Percentiles rank a stretch among this genome's conserved stretches.
These are phyloP conservation scores for Sceloporus tristichus DNA, from an alignment of 2,113 vertebrate species.

Conservation along the genomic window DNA sequence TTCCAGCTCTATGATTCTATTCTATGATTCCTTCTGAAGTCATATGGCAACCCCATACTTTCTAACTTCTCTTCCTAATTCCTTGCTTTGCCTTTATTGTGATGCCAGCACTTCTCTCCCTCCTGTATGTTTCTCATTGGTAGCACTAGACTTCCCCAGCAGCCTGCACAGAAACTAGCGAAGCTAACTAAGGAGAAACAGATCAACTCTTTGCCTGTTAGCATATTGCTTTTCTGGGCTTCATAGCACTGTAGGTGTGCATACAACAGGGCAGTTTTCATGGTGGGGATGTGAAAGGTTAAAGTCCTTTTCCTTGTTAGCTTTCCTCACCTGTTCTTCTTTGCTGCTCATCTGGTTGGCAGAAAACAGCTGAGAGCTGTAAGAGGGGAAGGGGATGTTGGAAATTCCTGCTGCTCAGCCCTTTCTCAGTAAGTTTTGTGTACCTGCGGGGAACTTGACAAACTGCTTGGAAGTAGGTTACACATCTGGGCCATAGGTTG, in stretches of 20 bases:
- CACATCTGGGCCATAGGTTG: no score
- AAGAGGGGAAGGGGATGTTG: no score
- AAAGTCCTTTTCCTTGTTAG: no score
- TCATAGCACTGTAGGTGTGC: not conserved
- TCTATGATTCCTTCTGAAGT: not conserved
- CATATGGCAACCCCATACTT: not conserved
- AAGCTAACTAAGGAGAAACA: not conserved
- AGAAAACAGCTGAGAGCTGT: no score
- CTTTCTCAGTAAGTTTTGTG: no score
- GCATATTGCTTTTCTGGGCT: not conserved
- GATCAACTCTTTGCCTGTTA: not conserved
- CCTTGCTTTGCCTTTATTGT: not conserved
- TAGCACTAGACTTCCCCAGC: not conserved
- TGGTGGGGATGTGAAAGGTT: not conserved
- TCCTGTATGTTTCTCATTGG: not conserved
- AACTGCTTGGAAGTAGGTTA: no score
- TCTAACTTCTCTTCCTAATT: not conserved
- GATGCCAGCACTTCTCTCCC: not conserved
- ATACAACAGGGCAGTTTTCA: not conserved
- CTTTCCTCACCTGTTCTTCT: no score
- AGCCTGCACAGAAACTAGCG: not conserved
- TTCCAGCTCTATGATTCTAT: not conserved
- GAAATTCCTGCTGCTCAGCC: not conserved
- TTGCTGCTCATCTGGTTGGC: no score
- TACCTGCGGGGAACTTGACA: no score